Evolutionary conservation across 2,888 invertebrate species (phyloP).

Genomic region (Scaptomyza parva): DNA sequence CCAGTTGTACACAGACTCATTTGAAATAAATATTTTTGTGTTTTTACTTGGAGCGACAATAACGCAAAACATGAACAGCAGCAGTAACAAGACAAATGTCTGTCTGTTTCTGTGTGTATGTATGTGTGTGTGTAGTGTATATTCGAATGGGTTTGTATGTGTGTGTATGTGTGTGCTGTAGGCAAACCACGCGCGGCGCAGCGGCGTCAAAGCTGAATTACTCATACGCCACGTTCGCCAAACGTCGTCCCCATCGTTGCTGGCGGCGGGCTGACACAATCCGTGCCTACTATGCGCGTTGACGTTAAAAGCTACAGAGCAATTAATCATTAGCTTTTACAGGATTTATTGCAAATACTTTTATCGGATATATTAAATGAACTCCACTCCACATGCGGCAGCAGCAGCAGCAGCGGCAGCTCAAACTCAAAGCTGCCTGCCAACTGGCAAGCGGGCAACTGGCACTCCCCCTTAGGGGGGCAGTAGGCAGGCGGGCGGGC

Average conservation of each 20-base stretch:
- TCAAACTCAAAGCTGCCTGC: slow-evolving; percentile 9
- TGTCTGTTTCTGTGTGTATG: slow-evolving; percentile 34
- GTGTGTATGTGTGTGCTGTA: slow-evolving; percentile 50
- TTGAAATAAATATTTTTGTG: slow-evolving; percentile 81
- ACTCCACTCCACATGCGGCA: slow-evolving; percentile 64
- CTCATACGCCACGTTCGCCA: slow-evolving; percentile 75
- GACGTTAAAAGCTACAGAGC: slow-evolving; percentile 77
- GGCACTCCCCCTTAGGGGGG: slow-evolving; percentile 37
- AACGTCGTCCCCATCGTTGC: slow-evolving; percentile 13
- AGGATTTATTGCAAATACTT: slow-evolving; percentile 83
- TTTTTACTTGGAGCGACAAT: slow-evolving; percentile 81
- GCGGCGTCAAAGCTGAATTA: slow-evolving; percentile 78
- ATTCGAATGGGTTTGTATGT: slow-evolving; percentile 13
- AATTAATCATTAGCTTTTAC: slow-evolving; percentile 83
- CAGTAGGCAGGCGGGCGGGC: slow-evolving; percentile 28
- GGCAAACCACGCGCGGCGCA: slow-evolving; percentile 75
- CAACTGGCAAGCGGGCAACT: slow-evolving; percentile 20
- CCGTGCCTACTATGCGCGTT: slow-evolving; percentile 77
- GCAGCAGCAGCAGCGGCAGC: slow-evolving; percentile 13
- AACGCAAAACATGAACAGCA: slow-evolving; percentile 75
- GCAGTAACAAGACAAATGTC: slow-evolving; percentile 62
- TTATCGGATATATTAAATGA: slow-evolving; percentile 81
- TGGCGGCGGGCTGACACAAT: slow-evolving; percentile 68
- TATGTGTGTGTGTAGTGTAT: slow-evolving; percentile 28
- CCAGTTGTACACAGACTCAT: slow-evolving; percentile 77